Base-by-base conservation (phyloP, 2,113 vertebrate genomes). In the Syngnathus typhle region DNA sequence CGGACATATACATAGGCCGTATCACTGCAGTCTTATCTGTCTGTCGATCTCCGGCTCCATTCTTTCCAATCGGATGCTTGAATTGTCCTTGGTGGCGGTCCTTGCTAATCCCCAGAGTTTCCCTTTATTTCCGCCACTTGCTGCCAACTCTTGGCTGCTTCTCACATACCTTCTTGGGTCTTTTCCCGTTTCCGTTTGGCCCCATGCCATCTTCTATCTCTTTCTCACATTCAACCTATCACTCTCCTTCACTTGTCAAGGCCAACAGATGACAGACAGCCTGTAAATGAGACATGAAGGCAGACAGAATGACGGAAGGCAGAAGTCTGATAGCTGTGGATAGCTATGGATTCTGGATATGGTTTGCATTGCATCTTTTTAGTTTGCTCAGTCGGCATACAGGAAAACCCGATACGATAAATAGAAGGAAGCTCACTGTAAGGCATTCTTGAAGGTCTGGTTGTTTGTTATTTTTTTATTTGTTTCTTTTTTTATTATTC, bases 11-110 rank as follows among this genome's bases (percentile, higher is more conserved):
- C 27, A 32, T 2, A 32, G 27, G 27, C 27, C 23, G 23, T n/a
- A 32, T 32, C 27, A 32, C 27, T 32, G 27, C 27, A 32, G 27
- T 32, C 27, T 32, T 3, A 32, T 3, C 3, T 32, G 27, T 32
- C 27, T 32, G 27, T 32, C 27, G 3, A 32, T 32, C 27, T 32
- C 27, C 27, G 27, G 27, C 27, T 32, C 27, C 27, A 32, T 32
- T 32, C 27, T 32, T 32, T 32, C 27, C 65, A 60, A 65, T 65
- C 82, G 77, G 27, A 78, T 76, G 75, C 66, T 49, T 37, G 72
- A 76, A 84, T 77, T 77, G 77, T 85, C 82, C 82, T 87, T 82
- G 72, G 74, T 84, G 72, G 68, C 70, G 69, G 76, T 76, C 39
- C 72, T 71, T 69, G 63, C 71, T 67, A 38, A 64, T 75, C 76